A percentile compares a stretch with the other conserved stretches of the same genome.
phyloP scores from a whole-genome alignment of 2,113 vertebrate genomes.

The Dasyornis broadbenti region DNA sequence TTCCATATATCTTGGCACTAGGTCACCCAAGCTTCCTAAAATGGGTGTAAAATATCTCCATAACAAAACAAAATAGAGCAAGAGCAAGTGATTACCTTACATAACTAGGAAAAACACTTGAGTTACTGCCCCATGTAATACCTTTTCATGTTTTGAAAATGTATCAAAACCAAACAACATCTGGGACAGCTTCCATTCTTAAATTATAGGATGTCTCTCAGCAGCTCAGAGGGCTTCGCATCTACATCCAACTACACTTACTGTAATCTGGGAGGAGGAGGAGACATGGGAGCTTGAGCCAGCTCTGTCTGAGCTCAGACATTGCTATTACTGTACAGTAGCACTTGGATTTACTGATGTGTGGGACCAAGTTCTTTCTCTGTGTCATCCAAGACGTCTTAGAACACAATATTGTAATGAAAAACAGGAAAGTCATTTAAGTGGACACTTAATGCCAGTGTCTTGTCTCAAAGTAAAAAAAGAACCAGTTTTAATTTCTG shows the following conservation, averaged over 20 bases:
- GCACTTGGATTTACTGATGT: not conserved
- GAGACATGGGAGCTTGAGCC: not conserved
- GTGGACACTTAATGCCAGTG: not conserved
- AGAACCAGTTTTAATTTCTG: not conserved
- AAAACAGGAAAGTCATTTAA: not conserved
- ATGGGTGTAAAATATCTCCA: not conserved
- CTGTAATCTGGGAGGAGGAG: not conserved
- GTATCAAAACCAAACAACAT: not conserved
- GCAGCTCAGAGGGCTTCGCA: not conserved
- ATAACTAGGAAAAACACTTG: not conserved
- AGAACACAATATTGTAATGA: not conserved
- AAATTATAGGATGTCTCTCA: not conserved
- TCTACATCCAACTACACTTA: not conserved
- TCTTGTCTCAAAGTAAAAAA: not conserved
- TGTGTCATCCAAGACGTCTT: not conserved
- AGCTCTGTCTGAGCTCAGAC: not conserved
- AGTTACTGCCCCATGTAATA: not conserved
- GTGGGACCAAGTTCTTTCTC: not conserved
- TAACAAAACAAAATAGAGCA: not conserved
- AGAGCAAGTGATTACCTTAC: not conserved
- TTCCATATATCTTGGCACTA: not conserved
- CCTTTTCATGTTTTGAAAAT: not conserved
- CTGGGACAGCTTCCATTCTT: not conserved
- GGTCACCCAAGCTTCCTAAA: not conserved
- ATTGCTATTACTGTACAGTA: not conserved